A percentile compares a stretch with the other conserved stretches of the same genome.
Evolutionary conservation across 2,888 invertebrate genomes (phyloP).

Genomic region (Microctonus aethiopoides): DNA sequence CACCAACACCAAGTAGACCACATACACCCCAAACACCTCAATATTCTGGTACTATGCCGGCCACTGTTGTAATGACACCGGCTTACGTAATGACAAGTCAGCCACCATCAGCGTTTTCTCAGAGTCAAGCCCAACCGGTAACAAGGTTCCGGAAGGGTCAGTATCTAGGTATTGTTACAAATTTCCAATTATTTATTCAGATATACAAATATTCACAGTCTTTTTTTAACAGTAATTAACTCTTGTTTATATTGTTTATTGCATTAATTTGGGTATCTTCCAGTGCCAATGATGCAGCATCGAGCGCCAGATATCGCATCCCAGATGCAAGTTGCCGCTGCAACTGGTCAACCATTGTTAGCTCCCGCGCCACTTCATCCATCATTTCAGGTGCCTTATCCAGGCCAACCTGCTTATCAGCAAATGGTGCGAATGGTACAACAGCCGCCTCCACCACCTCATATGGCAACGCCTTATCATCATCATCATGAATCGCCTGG

Average conservation of each 20-base stretch:
- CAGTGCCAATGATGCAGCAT: conserved; percentile 66
- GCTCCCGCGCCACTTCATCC: conserved; percentile 83
- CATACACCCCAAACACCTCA: conserved; percentile 88
- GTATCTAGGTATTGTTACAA: conserved; percentile 54
- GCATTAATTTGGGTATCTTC: conserved; percentile 33
- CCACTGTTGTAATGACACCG: conserved; percentile 67
- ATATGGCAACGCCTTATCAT: conserved; percentile 62
- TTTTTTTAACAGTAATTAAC: background rate
- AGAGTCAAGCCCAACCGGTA: conserved; percentile 59
- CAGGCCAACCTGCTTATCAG: conserved; percentile 69
- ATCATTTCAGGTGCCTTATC: conserved; percentile 74
- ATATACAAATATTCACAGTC: background rate
- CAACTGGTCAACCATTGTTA: conserved; percentile 86
- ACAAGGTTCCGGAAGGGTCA: conserved; percentile 66
- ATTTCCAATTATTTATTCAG: background rate
- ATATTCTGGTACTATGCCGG: conserved; percentile 69
- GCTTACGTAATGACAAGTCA: conserved; percentile 69
- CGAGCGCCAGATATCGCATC: conserved; percentile 72
- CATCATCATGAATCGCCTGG: conserved; percentile 71
- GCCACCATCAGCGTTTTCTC: conserved; percentile 65
- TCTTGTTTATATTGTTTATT: background rate
- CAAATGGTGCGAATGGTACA: conserved; percentile 69
- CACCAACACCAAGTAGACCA: conserved; percentile 78
- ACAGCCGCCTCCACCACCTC: conserved; percentile 59
- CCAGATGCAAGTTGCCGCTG: conserved; percentile 85